A percentile compares a stretch with the other conserved stretches of the same genome.
Conservation (phyloP, 2,888 invertebrate genomes). For the Laothoe populi region DNA sequence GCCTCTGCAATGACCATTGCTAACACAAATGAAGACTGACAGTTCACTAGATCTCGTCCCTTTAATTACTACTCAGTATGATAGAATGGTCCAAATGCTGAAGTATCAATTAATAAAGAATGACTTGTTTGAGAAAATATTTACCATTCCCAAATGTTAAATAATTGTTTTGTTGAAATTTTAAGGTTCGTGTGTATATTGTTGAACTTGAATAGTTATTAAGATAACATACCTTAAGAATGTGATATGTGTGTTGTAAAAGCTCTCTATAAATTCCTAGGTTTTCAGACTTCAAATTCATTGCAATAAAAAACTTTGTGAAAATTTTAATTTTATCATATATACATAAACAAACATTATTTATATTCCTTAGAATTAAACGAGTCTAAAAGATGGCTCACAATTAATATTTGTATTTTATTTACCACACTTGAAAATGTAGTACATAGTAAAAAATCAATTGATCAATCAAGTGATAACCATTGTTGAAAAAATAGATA, state of each 20-base stretch:
- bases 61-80: conserved; percentile 69
- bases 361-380: conserved; percentile 12
- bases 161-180: conserved; percentile 63
- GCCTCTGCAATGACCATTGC: conserved; percentile 63
- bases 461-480: too few species aligned
- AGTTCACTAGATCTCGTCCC: conserved; percentile 57
- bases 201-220: conserved; percentile 65
- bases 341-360: conserved; percentile 7
- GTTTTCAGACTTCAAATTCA: conserved; percentile 60
- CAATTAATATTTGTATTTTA: not conserved
- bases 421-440: too few species aligned
- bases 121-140: conserved; percentile 31
- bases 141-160: conserved; percentile 71
- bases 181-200: conserved; percentile 71
- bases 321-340: conserved; percentile 15
- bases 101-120: conserved; percentile 23
- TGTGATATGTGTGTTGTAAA: conserved; percentile 83
- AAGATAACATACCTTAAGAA: conserved; percentile 69
- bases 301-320: conserved; percentile 52
- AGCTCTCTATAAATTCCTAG: conserved; percentile 76
- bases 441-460: too few species aligned
- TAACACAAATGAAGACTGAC: conserved; percentile 81
- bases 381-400: not conserved
- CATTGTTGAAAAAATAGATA: not conserved
- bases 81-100: conserved; percentile 42